Evolutionary conservation across 2,888 invertebrate genomes (phyloP), one percentile per base, ranked within the genome.

Genomic region (Cancer borealis): DNA sequence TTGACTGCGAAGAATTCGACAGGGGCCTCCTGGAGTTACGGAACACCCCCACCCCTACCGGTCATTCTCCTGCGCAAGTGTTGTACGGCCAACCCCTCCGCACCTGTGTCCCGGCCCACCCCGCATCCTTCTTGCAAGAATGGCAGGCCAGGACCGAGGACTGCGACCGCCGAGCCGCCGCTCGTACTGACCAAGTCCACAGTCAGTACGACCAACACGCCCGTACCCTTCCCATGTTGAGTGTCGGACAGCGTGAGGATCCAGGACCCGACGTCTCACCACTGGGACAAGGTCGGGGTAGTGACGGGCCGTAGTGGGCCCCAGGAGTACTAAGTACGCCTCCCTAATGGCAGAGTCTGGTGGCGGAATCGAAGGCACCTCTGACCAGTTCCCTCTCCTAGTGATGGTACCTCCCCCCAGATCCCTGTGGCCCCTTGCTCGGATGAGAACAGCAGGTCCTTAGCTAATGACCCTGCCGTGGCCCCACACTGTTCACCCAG

Each of bases 41-140:
- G 3, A 46, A 91, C 54, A 49, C 47, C 21, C 91, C 91, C 45
- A 46, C n/a, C 30, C 54, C 54, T 49, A 17, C 3, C 49, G 47
- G 91, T 21, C 47, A 0, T 49, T 91, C 91, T 46, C 46, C 91
- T 49, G 91, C 26, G 30, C 91, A 91, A 54, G 54, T 91, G 46
- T 26, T 91, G 46, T 54, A 49, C 26, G 47, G n/a, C 73, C 73
- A 21, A 10, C 73, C 73, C 8, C 73, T 73, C 17, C 73, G 73
- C 73, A 73, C 73, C 21, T 91, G 91, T 91, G 45, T 91, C 21
- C 54, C 91, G 49, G 12, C 12, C 4, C 91, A 91, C 54, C 91
- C n/a, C 17, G 54, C 17, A 30, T 30, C 4, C 26, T 91, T 45
- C 54, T 46, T 47, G 14, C 14, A 91, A 3, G 47, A 54, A n/a